Base-by-base conservation (phyloP, 1,140 invertebrate genomes). In the Euglossa dilemma region DNA sequence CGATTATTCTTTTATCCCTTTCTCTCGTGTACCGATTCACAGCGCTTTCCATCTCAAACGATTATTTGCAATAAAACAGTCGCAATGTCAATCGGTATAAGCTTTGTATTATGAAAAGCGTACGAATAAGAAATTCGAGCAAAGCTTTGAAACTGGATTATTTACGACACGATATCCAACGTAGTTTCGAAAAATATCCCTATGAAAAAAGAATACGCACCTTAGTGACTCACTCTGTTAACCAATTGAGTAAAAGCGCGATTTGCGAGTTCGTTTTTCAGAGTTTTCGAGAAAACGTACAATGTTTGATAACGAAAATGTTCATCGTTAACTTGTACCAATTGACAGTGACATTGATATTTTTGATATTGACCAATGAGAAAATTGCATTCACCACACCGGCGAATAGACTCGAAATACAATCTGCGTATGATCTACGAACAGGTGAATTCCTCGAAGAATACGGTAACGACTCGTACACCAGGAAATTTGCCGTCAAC, bases 381-480 rank as follows among this genome's bases (percentile, higher is more conserved):
- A 50, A 43, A 76, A 66, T 59, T 76, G 20, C 50, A 81, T 61
- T 81, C 11, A 67, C 72, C 36, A 11, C 50, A 36, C 1, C 20
- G 72, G 50, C 23, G 43, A 66, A 9, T n/a, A 16, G 52, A 20
- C 36, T 36, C 18, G 25, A 66, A 67, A 57, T 82, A 80, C 73
- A 82, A 76, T 76, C 54, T 76, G 73, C 73, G 52, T 82, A 56
- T 77, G 47, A 54, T 70, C 66, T 25, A 73, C 59, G 61, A 83
- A 85, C 83, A 88, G 87, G 83, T 78, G 54, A 85, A 76, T 80
- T 67, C 78, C 61, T 59, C 61, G 69, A 88, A n/a, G 54, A 75
- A 47, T 23, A 72, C 79, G n/a, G 54, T 73, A 75, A 11, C 57
- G n/a, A 18, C 64, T 75, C 74, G 71, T n/a, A 82, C 76, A 25